Percentiles rank a stretch among this genome's conserved stretches.
These are phyloP conservation scores for Drosophila pseudoananassae DNA, from an alignment of 1,140 invertebrate species.

Conservation along the genomic window DNA sequence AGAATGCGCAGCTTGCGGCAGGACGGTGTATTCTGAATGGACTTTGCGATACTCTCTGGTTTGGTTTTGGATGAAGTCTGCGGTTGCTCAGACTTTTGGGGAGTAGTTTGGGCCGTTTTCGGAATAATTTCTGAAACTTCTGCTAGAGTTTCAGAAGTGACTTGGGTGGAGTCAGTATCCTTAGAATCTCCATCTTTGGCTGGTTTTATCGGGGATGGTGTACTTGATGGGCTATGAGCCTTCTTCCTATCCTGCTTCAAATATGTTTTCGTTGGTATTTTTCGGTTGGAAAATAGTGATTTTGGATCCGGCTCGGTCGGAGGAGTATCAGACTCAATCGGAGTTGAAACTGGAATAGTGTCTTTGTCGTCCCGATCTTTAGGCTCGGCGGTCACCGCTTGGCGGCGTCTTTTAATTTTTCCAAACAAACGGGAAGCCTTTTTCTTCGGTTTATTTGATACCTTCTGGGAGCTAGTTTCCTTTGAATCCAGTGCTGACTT, in stretches of 20 bases:
- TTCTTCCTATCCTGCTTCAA: neutral
- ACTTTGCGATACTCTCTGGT: neutral
- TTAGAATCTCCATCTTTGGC: neutral
- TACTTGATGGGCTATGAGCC: neutral
- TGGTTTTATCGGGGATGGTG: neutral
- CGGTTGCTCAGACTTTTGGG: neutral
- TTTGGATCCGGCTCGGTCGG: neutral
- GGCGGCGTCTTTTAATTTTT: neutral
- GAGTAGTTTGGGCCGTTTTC: too few species aligned
- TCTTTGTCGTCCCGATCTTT: neutral
- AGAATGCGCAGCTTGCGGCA: slow-evolving; percentile 51
- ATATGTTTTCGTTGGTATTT: slow-evolving; percentile 11
- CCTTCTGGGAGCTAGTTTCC: neutral
- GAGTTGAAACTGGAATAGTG: neutral
- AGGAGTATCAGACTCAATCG: neutral
- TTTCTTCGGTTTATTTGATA: neutral
- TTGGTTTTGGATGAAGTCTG: too few species aligned
- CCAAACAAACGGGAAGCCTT: neutral
- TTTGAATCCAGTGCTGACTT: neutral
- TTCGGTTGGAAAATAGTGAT: neutral
- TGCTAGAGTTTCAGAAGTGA: neutral
- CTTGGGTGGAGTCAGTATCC: neutral
- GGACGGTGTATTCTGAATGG: neutral
- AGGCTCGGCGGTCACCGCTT: neutral
- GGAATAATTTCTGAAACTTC: neutral